A percentile compares a stretch with the other conserved stretches of the same genome.
Conservation (phyloP, 2,888 invertebrate genomes). For the Catocala sponsa region DNA sequence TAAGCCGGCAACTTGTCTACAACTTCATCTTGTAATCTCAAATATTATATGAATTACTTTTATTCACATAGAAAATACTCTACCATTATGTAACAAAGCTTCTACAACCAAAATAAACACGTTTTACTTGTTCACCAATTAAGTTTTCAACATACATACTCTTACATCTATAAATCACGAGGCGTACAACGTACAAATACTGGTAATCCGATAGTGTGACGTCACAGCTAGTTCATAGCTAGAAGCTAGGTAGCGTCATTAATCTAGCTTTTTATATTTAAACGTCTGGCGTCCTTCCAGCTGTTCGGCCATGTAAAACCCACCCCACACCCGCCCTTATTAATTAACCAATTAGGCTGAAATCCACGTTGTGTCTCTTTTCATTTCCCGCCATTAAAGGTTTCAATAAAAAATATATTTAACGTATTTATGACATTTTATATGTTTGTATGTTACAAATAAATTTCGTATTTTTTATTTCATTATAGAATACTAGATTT, state of each 20-base stretch:
- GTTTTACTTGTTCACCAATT: no score
- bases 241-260: conserved; percentile 55
- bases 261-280: conserved; percentile 72
- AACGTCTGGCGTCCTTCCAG: conserved; percentile 76
- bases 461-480: no score
- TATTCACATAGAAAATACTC: no score
- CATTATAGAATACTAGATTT: no score
- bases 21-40: no score
- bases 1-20: no score
- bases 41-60: no score
- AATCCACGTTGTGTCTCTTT: conserved; percentile 77
- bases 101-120: no score
- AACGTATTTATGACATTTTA: conserved; percentile 1
- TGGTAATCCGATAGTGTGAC: conserved; percentile 37
- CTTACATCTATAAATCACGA: conserved; percentile 7
- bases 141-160: not conserved
- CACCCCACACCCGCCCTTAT: conserved; percentile 70
- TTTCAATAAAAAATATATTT: conserved; percentile 66
- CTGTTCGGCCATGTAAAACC: conserved; percentile 74
- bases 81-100: no score
- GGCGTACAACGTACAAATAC: conserved; percentile 20
- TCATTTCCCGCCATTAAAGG: conserved; percentile 75
- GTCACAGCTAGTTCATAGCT: conserved; percentile 38
- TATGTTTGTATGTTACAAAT: not conserved
- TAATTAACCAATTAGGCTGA: conserved; percentile 85